These are phyloP conservation scores for Turdus rufiventris DNA, from an alignment of 2,113 vertebrate genomes.

Conservation along the genomic window DNA sequence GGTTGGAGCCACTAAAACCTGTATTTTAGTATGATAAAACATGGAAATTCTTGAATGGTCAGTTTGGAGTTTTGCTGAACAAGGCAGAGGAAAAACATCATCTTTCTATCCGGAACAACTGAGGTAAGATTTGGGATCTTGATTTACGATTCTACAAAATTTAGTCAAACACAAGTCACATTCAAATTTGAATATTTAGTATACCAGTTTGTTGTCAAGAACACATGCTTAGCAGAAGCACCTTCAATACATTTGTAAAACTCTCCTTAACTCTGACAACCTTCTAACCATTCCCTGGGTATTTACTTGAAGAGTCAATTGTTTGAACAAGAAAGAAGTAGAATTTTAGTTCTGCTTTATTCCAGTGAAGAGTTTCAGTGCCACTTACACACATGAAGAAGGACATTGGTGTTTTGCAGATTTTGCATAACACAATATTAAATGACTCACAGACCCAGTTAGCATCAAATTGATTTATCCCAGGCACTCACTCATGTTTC, in stretches of 20 bases:
- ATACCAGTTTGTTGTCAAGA: not conserved
- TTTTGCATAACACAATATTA: not conserved
- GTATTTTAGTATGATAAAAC: not conserved
- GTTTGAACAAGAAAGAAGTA: not conserved
- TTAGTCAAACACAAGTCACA: not conserved
- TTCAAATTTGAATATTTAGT: not conserved
- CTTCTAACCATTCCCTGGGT: not conserved
- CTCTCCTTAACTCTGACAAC: not conserved
- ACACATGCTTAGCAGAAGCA: not conserved
- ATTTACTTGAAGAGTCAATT: not conserved
- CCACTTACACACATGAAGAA: rapidly evolving
- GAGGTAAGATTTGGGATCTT: not conserved
- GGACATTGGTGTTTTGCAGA: not conserved
- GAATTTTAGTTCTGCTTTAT: not conserved
- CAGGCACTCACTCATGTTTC: not conserved
- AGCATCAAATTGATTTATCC: not conserved
- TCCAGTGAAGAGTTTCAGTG: not conserved
- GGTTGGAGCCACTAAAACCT: not conserved
- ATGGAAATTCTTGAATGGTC: not conserved
- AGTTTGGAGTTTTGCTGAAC: not conserved
- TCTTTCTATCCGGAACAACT: not conserved
- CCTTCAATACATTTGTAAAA: not conserved
- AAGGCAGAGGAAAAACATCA: not conserved
- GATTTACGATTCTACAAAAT: not conserved
- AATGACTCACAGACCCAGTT: not conserved